phyloP scores from a whole-genome alignment of 2,888 invertebrate genomes.

The Sabellastarte sp. region DNA sequence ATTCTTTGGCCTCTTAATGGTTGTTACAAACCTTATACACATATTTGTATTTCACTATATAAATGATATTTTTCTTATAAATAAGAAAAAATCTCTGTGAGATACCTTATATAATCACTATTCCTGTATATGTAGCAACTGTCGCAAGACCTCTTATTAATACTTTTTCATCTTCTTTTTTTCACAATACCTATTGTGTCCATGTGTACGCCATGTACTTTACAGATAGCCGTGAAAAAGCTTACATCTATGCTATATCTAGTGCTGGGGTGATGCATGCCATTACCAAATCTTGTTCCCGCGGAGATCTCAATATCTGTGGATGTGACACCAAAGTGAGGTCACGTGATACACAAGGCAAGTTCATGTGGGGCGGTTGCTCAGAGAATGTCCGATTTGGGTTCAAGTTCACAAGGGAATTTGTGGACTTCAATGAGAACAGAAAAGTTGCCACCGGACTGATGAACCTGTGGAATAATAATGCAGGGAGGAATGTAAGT shows the following conservation, averaged over 20 bases:
- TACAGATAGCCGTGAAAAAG: conserved; percentile 84
- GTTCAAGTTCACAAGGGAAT: conserved; percentile 82
- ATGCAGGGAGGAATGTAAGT: conserved; percentile 81
- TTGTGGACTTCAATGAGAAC: conserved; percentile 80
- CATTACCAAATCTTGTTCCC: conserved; percentile 77
- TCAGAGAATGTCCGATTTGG: conserved; percentile 78
- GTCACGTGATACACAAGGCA: conserved; percentile 69
- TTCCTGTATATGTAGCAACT: too few relatives aligned
- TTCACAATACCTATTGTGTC: not conserved
- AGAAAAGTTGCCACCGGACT: conserved; percentile 70
- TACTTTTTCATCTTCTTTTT: not conserved
- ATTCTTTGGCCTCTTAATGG: too few relatives aligned
- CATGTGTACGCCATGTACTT: conserved; percentile 11
- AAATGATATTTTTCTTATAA: too few relatives aligned
- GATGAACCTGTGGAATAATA: conserved; percentile 90
- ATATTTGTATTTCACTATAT: too few relatives aligned
- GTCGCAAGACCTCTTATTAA: too few relatives aligned
- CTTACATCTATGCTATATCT: conserved; percentile 84
- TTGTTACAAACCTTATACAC: too few relatives aligned
- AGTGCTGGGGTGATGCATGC: conserved; percentile 87
- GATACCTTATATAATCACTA: too few relatives aligned
- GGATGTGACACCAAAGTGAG: conserved; percentile 79
- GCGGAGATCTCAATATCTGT: conserved; percentile 77
- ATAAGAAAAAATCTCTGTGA: too few relatives aligned
- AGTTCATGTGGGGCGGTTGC: conserved; percentile 85